Evolutionary conservation across 1,140 invertebrate species (phyloP).

Genomic region (Pseudomyrmex flavicornis): DNA sequence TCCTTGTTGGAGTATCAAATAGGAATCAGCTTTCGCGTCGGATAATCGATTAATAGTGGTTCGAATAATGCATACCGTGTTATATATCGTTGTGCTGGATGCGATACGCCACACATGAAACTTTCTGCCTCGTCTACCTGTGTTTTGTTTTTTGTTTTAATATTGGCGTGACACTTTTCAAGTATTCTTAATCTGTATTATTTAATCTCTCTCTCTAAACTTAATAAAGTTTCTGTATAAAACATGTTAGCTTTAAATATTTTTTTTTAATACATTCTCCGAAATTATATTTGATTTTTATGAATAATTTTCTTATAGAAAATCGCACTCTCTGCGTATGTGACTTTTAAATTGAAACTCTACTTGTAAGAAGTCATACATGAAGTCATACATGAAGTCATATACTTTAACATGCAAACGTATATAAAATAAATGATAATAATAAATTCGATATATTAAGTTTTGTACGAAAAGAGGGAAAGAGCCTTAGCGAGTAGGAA

Average conservation of each 20-base stretch:
- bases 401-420: neutral
- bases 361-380: neutral
- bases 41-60: conserved; percentile 69
- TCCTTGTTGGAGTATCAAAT: conserved; percentile 66
- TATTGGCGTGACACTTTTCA: neutral
- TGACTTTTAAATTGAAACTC: neutral
- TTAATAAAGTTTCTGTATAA: too few relatives aligned
- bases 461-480: neutral
- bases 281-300: too few relatives aligned
- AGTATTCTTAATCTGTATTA: conserved; percentile 9
- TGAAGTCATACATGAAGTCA: neutral
- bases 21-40: conserved; percentile 64
- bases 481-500: too few relatives aligned
- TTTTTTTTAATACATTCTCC: too few relatives aligned
- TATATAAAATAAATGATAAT: neutral
- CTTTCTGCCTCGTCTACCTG: neutral
- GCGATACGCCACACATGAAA: neutral
- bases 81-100: neutral
- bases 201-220: too few relatives aligned
- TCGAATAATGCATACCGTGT: conserved; percentile 37
- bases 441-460: neutral
- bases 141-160: neutral
- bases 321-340: too few relatives aligned
- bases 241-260: too few relatives aligned
- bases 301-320: too few relatives aligned